Base-by-base conservation (phyloP, 2,888 invertebrate species). In the Trachelus tabidus region DNA sequence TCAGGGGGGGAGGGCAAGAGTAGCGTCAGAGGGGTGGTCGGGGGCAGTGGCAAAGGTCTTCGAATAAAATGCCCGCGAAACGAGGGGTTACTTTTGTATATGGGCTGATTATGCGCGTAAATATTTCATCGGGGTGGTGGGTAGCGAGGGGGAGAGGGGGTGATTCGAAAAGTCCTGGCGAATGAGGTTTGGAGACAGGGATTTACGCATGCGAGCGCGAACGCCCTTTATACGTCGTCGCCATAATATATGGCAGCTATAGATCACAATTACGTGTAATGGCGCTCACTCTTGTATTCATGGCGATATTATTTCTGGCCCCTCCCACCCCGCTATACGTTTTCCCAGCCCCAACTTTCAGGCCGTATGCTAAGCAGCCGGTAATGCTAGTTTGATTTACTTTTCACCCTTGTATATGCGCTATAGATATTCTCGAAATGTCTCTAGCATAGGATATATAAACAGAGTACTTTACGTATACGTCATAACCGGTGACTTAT, bases 191-290 rank as follows among this genome's bases (percentile, higher is more conserved):
- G 85, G 83, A 80, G 84, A 84, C 86, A 85, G 85, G 86, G 89
- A 89, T 89, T 89, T 89, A 88, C 86, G 87, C 84, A 83, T 84
- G 85, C 85, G 86, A 85, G 83, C 81, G 79, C 73, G 85, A 86
- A 87, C 86, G 86, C 89, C 87, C 89, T 89, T 89, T 88, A 87
- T 87, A 88, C 87, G 88, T 89, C 89, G 86, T 86, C 85, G 85
- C 81, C 83, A 85, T 90, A 87, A 87, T 88, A 88, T 90, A 90
- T 89, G 87, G 85, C 87, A 82, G 89, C 88, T 87, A 89, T 90
- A 90, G 90, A 90, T 90, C 90, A 90, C 89, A 90, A 90, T 90
- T 90, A 90, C 88, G 87, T 85, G 88, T 90, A 90, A 90, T 90
- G 87, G 89, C 87, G 86, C 85, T 86, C 87, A 88, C 89, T 89